Evolutionary conservation across 2,888 invertebrate species (phyloP).

Genomic region (Drosophila histrio): DNA sequence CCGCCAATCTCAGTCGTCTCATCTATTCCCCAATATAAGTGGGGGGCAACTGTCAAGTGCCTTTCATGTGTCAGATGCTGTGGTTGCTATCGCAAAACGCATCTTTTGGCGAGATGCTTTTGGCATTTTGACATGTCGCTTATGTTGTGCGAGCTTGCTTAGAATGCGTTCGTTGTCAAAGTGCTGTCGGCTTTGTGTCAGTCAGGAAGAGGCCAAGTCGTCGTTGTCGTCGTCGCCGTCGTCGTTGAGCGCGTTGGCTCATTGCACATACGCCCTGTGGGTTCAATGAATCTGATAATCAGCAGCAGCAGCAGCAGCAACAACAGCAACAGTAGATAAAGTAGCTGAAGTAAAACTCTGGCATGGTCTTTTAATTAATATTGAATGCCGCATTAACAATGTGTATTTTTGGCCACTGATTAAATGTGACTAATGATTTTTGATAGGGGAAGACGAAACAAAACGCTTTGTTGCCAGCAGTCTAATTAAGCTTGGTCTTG

Average conservation of each 20-base stretch:
- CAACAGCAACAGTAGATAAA: neutral
- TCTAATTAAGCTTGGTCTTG: slow-evolving; percentile 63
- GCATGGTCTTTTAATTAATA: slow-evolving; percentile 64
- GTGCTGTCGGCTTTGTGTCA: slow-evolving; percentile 76
- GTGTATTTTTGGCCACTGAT: slow-evolving; percentile 65
- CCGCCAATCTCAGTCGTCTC: neutral
- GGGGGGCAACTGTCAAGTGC: slow-evolving; percentile 58
- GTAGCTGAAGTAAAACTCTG: neutral
- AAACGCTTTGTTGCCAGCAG: slow-evolving; percentile 52
- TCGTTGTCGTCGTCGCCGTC: slow-evolving; percentile 1
- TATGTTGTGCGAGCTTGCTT: slow-evolving; percentile 69
- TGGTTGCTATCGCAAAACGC: slow-evolving; percentile 62
- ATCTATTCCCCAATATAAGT: neutral
- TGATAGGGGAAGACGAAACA: slow-evolving; percentile 47
- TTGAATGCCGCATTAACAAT: slow-evolving; percentile 75
- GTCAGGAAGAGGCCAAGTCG: slow-evolving; percentile 35
- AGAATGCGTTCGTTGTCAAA: slow-evolving; percentile 77
- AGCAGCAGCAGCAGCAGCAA: neutral
- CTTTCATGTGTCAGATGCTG: slow-evolving; percentile 63
- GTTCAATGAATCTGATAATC: slow-evolving; percentile 23
- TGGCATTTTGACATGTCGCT: slow-evolving; percentile 75
- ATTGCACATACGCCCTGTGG: slow-evolving; percentile 53
- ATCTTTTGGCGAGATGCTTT: slow-evolving; percentile 68
- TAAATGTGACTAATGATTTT: slow-evolving; percentile 72
- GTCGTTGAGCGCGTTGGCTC: slow-evolving; percentile 18